Base-by-base conservation (phyloP, 30 jellyfish, hydroid and myxozoan species). In the Aurelia sp. region DNA sequence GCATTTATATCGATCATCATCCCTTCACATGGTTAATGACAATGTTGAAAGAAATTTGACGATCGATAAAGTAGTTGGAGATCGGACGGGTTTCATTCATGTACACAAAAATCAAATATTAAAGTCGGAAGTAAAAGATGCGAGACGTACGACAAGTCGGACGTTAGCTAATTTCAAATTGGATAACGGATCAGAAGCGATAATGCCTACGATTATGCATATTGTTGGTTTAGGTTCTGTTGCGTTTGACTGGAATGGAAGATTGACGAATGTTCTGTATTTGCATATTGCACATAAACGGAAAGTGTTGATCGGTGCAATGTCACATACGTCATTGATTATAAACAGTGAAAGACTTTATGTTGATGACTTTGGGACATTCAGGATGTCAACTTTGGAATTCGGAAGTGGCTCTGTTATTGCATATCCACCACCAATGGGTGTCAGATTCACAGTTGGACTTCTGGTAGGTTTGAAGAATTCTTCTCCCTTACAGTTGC, bases 341-440 rank as follows among this genome's bases (percentile, higher is more conserved):
- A 73, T 85, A 4, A 85, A 85, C 58, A 63, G 65, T 18, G 94
- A 85, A 74, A 61, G 94, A 27, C 51, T 63, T 8, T 85, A 73
- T 40, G 74, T 75, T 15, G 94, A 75, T 33, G 62, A 59, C 6
- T 74, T 74, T 33, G 94, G 88, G 18, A 73, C 94, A 3, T 85
- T 85, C 84, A 47, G 94, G 27, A 38, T 85, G 87, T 85, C 94
- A 12, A 71, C 75, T 0, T 63, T 85, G 64, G 94, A 85, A 58
- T 85, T 85, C 63, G 94, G 94, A 16, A 85, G 88, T 74, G 94
- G 88, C 13, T 85, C 94, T 16, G 81, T 63, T 21, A 74, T 85
- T 24, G 94, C 94, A 11, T 85, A 72, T 53, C 94, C 94, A 31
- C 94, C 88, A 53, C 94, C 94, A 13, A 85, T 85, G 94, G 94